Conservation (phyloP, 1,140 invertebrate genomes). For the Achatina immaculata region DNA sequence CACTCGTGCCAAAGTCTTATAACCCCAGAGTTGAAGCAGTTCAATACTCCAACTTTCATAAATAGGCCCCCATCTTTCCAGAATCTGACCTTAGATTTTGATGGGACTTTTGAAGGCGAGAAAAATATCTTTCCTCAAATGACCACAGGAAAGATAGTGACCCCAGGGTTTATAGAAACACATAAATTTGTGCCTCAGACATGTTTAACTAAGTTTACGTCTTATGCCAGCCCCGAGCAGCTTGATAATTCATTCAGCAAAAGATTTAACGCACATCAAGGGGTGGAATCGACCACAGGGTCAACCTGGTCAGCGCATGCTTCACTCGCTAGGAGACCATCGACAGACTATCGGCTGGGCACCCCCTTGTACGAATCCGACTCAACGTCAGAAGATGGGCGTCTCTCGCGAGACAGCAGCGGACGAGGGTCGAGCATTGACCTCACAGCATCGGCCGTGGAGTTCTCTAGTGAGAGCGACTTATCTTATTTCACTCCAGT, state of each 20-base stretch:
- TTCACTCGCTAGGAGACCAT: background rate
- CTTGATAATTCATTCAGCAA: no score
- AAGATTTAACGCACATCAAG: no score
- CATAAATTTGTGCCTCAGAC: background rate
- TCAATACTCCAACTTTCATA: background rate
- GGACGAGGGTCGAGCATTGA: background rate
- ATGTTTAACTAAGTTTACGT: no score
- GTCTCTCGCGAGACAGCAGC: background rate
- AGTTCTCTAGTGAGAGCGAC: background rate
- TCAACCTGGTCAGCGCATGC: no score
- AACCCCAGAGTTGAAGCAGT: constrained; percentile 3
- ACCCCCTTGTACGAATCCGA: constrained; percentile 24
- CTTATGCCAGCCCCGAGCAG: no score
- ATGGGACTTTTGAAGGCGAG: background rate
- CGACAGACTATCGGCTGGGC: background rate
- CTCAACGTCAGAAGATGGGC: constrained; percentile 17
- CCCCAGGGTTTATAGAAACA: background rate
- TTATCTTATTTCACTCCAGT: background rate
- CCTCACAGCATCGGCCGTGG: background rate
- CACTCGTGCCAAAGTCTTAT: background rate
- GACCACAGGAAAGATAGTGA: background rate
- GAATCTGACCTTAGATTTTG: background rate
- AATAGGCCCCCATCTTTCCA: background rate
- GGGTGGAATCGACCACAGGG: no score
- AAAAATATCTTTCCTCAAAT: background rate